A percentile compares a stretch with the other conserved stretches of the same genome.
phyloP scores from a whole-genome alignment of 2,797 vertebrate genomes.

The Chaetophractus vellerosus region DNA sequence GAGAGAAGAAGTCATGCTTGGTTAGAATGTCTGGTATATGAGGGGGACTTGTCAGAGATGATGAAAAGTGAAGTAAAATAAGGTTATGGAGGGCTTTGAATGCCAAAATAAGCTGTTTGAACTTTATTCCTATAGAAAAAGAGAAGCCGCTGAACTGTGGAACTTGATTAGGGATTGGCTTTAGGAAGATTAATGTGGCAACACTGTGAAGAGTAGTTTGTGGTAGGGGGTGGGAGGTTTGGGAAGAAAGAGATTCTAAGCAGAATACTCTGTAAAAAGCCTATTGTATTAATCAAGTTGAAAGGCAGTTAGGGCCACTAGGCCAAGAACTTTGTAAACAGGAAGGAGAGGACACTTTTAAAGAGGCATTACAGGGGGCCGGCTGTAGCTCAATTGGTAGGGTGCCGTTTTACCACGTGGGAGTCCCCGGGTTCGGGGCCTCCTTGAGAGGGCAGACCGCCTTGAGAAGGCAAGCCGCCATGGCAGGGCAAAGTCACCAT shows the following conservation, averaged over 20 bases:
- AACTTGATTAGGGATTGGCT: background rate
- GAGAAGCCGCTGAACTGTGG: background rate
- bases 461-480: no score
- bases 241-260: background rate
- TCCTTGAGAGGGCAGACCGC: no score
- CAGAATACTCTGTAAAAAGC: background rate
- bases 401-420: no score
- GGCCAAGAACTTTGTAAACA: background rate
- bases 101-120: background rate
- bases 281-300: background rate
- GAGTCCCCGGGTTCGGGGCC: no score
- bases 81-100: background rate
- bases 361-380: background rate
- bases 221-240: no score
- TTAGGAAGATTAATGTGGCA: background rate
- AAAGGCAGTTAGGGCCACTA: background rate
- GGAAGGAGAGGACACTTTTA: background rate
- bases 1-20: background rate
- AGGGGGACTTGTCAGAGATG: background rate
- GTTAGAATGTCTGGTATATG: background rate
- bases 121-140: background rate
- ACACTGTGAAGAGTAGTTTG: background rate
- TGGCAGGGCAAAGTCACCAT: no score
- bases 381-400: no score
- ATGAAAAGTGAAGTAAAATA: background rate